Evolutionary conservation across 2,888 invertebrate species (phyloP).

Genomic region (Caradrina kadenii): DNA sequence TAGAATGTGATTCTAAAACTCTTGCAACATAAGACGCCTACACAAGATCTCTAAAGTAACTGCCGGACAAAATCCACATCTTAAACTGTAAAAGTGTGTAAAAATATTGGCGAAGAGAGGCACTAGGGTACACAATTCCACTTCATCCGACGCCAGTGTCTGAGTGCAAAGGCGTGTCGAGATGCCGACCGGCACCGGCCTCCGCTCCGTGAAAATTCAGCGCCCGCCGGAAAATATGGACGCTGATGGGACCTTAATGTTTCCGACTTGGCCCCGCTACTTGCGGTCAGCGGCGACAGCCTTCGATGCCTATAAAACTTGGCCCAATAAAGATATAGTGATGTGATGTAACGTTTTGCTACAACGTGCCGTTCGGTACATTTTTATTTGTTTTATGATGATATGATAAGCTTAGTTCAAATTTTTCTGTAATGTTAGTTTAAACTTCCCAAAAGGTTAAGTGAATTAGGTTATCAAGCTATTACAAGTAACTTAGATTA

Average conservation of each 20-base stretch:
- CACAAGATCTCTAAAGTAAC: conserved; percentile 48
- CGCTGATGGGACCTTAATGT: conserved; percentile 89
- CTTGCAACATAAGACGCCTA: conserved; percentile 37
- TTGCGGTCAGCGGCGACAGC: conserved; percentile 82
- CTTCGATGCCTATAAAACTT: conserved; percentile 81
- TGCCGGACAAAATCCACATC: conserved; percentile 66
- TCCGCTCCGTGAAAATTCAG: conserved; percentile 85
- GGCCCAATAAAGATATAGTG: conserved; percentile 73
- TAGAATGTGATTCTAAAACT: conserved; percentile 2
- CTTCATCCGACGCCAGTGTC: conserved; percentile 81
- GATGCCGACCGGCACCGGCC: conserved; percentile 80
- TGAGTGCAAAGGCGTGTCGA: conserved; percentile 90
- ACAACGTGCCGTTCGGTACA: conserved; percentile 19
- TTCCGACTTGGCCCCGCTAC: conserved; percentile 85
- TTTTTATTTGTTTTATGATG: conserved; percentile 1
- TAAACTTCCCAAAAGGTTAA: background rate
- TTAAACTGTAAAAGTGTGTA: conserved; percentile 78
- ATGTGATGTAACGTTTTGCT: conserved; percentile 63
- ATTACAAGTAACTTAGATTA: conserved; percentile 10
- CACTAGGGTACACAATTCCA: conserved; percentile 82
- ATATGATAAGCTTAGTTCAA: background rate
- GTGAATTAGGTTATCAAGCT: background rate
- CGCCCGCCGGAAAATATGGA: conserved; percentile 86
- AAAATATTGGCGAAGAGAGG: conserved; percentile 81
- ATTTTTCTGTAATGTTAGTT: background rate